Percentiles rank a stretch among this genome's conserved stretches.
Evolutionary conservation across 2,888 invertebrate species (phyloP).

Genomic region (Erannis defoliaria): DNA sequence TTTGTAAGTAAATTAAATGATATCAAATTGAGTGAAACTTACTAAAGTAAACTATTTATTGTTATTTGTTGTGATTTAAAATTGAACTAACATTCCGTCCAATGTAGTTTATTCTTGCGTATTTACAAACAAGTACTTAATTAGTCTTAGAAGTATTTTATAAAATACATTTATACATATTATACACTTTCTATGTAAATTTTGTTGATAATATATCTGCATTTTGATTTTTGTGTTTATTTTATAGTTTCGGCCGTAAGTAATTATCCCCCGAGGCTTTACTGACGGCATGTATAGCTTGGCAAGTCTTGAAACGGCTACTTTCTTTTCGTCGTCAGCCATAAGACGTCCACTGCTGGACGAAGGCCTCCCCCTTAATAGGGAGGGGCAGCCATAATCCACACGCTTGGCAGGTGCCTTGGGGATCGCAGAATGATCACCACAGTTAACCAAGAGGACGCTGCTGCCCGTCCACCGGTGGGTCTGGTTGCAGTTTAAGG

Average conservation of each 20-base stretch:
- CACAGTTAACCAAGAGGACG: no score
- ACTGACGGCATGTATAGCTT: no score
- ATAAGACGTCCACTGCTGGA: no score
- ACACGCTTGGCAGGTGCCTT: no score
- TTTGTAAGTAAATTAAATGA: not conserved
- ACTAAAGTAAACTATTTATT: constrained; percentile 21
- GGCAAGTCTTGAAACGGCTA: no score
- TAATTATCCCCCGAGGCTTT: no score
- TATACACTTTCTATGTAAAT: constrained; percentile 51
- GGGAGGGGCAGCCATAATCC: no score
- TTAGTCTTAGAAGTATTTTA: constrained; percentile 39
- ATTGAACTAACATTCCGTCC: constrained; percentile 52
- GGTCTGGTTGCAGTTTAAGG: no score
- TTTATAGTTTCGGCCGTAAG: not conserved
- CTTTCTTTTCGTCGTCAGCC: no score
- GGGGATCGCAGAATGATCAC: no score
- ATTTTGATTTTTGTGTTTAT: constrained; percentile 28
- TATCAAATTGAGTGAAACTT: not conserved
- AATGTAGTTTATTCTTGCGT: constrained; percentile 36
- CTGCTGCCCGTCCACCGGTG: no score
- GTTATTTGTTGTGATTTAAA: constrained; percentile 45
- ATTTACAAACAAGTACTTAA: constrained; percentile 42
- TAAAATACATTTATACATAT: constrained; percentile 35
- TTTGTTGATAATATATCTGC: constrained; percentile 55
- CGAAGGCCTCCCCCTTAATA: no score